A percentile compares a stretch with the other conserved stretches of the same genome.
Conservation (phyloP, 2,888 invertebrate genomes). For the Parnassius glacialis region DNA sequence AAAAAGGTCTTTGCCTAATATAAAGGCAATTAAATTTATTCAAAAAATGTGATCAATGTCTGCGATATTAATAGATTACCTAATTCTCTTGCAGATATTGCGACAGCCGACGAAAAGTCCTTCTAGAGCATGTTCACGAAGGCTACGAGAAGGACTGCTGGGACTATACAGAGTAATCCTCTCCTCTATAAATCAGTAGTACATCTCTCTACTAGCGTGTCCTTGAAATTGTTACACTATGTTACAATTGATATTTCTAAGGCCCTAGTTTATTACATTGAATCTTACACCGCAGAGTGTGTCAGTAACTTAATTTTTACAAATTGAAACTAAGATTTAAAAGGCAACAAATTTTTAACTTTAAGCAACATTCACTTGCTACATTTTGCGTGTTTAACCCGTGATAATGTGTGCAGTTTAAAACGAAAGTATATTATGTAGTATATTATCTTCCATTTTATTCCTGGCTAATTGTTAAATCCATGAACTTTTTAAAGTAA, state of each 20-base stretch:
- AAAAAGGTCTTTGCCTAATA: no score
- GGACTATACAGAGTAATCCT: conserved; percentile 93
- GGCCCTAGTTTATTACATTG: conserved; percentile 16
- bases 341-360: not conserved
- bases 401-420: no score
- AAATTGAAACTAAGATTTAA: not conserved
- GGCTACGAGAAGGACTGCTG: conserved; percentile 99
- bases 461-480: no score
- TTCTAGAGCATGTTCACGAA: conserved; percentile 98
- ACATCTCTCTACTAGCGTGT: conserved; percentile 20
- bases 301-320: not conserved
- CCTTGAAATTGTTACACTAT: conserved; percentile 2
- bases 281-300: conserved; percentile 7
- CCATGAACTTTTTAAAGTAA: no score
- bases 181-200: conserved; percentile 33
- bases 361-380: not conserved
- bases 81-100: conserved; percentile 89
- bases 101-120: conserved; percentile 96
- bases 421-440: no score
- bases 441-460: no score
- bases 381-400: not conserved
- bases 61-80: not conserved
- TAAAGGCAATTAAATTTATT: no score
- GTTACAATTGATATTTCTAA: conserved; percentile 17
- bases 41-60: not conserved